Conservation (phyloP, 2,797 vertebrate genomes). For the Sebastes aleutianus region DNA sequence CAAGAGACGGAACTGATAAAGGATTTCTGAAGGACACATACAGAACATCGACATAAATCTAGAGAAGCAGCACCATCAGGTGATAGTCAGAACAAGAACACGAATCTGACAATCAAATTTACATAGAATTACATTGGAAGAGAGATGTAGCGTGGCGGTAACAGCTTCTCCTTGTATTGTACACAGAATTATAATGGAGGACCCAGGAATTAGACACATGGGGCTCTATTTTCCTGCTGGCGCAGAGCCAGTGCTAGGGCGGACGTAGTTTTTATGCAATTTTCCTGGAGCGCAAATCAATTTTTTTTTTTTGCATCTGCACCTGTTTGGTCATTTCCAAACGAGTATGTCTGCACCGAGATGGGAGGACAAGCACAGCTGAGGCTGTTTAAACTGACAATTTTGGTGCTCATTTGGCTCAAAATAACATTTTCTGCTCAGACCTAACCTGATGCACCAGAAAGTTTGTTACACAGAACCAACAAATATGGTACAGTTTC, state of each 20-base stretch:
- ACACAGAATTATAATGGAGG: neutral
- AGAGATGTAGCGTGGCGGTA: neutral
- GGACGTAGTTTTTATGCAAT: neutral
- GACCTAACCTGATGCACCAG: neutral
- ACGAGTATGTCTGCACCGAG: neutral
- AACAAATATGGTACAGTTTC: too few species aligned
- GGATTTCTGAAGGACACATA: constrained; percentile 13
- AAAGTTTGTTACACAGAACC: too few species aligned
- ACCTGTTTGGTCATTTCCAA: neutral
- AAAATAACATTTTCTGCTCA: neutral
- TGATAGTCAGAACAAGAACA: neutral
- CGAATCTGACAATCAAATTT: neutral
- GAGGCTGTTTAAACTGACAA: neutral
- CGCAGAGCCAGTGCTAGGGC: neutral
- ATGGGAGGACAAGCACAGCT: neutral
- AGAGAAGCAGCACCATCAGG: neutral
- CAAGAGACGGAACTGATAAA: neutral
- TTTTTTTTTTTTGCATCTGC: neutral
- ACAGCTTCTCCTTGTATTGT: neutral
- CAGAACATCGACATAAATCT: neutral
- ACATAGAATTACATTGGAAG: neutral
- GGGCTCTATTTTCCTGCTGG: neutral
- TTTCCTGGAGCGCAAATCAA: neutral
- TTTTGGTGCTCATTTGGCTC: neutral
- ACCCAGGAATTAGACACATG: neutral